Conservation (phyloP, 2,113 vertebrate species). For the Stictonetta naevosa region DNA sequence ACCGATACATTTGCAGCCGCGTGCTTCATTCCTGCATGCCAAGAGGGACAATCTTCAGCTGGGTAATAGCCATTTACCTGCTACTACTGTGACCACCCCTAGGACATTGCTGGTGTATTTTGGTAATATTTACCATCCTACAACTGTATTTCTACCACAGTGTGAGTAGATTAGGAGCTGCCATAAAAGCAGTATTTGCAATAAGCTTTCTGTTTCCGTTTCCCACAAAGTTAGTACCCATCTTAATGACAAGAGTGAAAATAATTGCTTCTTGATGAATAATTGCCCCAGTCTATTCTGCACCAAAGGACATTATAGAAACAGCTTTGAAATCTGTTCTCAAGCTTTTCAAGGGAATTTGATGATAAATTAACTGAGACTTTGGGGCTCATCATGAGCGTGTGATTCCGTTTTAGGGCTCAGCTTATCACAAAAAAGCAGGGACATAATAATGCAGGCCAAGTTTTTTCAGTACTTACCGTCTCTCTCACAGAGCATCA, state of each 20-base stretch:
- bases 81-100: background rate
- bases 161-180: background rate
- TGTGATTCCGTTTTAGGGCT: background rate
- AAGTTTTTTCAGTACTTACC: background rate
- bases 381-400: background rate
- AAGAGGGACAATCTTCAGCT: background rate
- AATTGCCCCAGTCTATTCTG: background rate
- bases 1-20: rapidly evolving
- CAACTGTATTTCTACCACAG: background rate
- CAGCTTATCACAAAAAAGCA: background rate
- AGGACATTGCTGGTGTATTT: background rate
- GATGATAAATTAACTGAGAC: constrained; percentile 3
- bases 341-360: background rate
- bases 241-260: constrained; percentile 13
- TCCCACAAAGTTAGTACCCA: background rate
- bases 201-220: background rate
- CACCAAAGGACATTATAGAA: background rate
- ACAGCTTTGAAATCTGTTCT: constrained; percentile 18
- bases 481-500: background rate
- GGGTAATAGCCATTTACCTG: background rate
- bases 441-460: background rate
- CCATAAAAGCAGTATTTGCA: background rate
- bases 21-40: background rate
- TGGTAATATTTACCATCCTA: background rate
- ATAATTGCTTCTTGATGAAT: constrained; percentile 8